These are phyloP conservation scores for Choristoneura fumiferana DNA, from an alignment of 1,140 invertebrate species.

Conservation along the genomic window DNA sequence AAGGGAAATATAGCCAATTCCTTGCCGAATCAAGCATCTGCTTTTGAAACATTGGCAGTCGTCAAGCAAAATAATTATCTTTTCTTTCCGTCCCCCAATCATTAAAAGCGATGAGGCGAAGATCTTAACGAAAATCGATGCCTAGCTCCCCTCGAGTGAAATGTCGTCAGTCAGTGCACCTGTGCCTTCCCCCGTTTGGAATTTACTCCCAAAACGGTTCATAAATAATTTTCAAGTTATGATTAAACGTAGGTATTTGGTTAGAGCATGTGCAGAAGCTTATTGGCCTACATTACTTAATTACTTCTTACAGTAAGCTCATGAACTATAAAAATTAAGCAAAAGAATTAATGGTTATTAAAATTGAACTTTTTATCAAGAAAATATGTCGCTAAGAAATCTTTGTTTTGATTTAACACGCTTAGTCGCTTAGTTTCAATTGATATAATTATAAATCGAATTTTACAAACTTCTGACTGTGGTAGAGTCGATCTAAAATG, in stretches of 20 bases:
- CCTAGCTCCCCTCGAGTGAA: slow-evolving; percentile 5
- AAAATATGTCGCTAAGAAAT: too few species aligned
- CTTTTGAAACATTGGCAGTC: slow-evolving; percentile 38
- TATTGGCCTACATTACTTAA: background rate
- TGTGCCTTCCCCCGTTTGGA: background rate
- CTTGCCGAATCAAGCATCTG: slow-evolving; percentile 45
- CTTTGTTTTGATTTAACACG: too few species aligned
- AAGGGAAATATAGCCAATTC: slow-evolving; percentile 33
- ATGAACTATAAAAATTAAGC: too few species aligned
- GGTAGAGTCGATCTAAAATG: too few species aligned
- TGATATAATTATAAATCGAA: too few species aligned
- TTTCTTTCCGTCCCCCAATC: slow-evolving; percentile 28
- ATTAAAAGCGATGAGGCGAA: slow-evolving; percentile 35
- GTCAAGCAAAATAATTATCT: slow-evolving; percentile 46
- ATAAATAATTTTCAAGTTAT: slow-evolving; percentile 12
- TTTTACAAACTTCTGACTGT: too few species aligned
- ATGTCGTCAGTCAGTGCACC: background rate
- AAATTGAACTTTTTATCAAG: too few species aligned
- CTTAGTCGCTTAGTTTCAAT: too few species aligned
- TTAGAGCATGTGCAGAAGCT: too few species aligned
- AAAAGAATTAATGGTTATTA: too few species aligned
- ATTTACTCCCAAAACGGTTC: background rate
- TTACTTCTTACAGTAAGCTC: background rate
- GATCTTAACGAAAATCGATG: slow-evolving; percentile 41
- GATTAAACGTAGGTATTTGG: slow-evolving; percentile 3